These are phyloP conservation scores for Daubentonia madagascariensis DNA, from an alignment of 2,113 vertebrate genomes.

Conservation along the genomic window DNA sequence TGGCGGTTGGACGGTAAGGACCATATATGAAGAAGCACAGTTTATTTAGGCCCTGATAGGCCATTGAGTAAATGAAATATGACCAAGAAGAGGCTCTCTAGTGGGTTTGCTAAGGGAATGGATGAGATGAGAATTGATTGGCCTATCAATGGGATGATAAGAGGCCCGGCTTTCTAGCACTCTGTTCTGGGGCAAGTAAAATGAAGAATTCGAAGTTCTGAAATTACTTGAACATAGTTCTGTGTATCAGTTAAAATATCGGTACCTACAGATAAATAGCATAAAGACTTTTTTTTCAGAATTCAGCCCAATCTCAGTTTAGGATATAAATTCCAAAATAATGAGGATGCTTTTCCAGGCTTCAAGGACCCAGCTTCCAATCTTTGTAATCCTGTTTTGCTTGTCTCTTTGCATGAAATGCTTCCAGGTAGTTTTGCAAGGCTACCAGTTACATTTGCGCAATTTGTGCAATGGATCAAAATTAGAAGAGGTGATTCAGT, in stretches of 20 bases:
- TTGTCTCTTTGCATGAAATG: background rate
- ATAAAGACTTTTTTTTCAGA: background rate
- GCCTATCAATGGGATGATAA: background rate
- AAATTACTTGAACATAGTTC: background rate
- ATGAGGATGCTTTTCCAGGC: background rate
- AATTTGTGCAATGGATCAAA: conserved; percentile 65
- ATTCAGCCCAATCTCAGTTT: background rate
- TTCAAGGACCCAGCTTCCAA: background rate
- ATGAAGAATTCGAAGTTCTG: background rate
- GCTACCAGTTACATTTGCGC: conserved; percentile 67
- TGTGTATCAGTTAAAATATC: background rate
- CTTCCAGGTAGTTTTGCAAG: conserved; percentile 70
- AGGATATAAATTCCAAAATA: conserved; percentile 6
- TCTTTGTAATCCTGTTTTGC: background rate
- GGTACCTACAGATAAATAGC: background rate
- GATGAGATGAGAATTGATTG: background rate
- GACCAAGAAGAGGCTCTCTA: background rate
- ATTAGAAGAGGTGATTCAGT: conserved; percentile 40
- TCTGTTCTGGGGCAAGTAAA: background rate
- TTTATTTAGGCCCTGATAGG: background rate
- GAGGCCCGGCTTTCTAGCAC: background rate
- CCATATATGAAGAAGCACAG: background rate
- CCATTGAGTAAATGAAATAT: background rate
- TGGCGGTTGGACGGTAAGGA: background rate
- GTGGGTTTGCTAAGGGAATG: background rate